These are phyloP conservation scores for Chromoteleia sp. DNA, from an alignment of 2,888 invertebrate genomes.

Conservation along the genomic window DNA sequence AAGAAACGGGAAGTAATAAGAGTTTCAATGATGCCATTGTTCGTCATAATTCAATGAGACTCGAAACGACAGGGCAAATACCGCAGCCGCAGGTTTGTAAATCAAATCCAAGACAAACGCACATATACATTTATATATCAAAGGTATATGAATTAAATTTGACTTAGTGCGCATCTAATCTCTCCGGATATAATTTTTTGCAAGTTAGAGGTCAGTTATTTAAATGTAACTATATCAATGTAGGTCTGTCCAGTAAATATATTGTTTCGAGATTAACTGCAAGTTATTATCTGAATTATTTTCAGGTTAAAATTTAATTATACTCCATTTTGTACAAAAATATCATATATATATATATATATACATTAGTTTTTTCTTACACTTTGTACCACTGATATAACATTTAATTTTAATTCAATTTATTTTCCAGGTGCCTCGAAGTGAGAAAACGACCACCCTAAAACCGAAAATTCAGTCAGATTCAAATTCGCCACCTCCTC, in stretches of 20 bases:
- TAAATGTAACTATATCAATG: no score
- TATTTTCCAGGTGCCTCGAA: slow-evolving; percentile 55
- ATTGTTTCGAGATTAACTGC: no score
- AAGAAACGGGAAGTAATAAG: slow-evolving; percentile 51
- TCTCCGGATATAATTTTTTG: no score
- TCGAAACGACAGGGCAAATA: slow-evolving; percentile 78
- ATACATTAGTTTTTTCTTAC: background rate
- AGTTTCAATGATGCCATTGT: slow-evolving; percentile 77
- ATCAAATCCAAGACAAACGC: slow-evolving; percentile 15
- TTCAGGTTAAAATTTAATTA: no score
- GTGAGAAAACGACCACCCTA: slow-evolving; percentile 43
- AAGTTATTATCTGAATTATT: no score
- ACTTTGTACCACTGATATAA: background rate
- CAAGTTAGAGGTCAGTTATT: no score
- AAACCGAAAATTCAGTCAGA: slow-evolving; percentile 77
- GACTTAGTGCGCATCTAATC: no score
- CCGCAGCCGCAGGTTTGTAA: slow-evolving; percentile 79
- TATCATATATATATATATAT: no score
- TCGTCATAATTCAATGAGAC: slow-evolving; percentile 81
- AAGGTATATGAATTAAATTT: no score
- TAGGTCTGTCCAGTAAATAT: no score
- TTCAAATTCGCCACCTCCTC: slow-evolving; percentile 78
- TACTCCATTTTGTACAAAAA: no score
- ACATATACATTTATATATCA: no score
- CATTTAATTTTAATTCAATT: slow-evolving; percentile 2